Evolutionary conservation across 2,888 invertebrate genomes (phyloP).

Genomic region (Oasisia sp.): DNA sequence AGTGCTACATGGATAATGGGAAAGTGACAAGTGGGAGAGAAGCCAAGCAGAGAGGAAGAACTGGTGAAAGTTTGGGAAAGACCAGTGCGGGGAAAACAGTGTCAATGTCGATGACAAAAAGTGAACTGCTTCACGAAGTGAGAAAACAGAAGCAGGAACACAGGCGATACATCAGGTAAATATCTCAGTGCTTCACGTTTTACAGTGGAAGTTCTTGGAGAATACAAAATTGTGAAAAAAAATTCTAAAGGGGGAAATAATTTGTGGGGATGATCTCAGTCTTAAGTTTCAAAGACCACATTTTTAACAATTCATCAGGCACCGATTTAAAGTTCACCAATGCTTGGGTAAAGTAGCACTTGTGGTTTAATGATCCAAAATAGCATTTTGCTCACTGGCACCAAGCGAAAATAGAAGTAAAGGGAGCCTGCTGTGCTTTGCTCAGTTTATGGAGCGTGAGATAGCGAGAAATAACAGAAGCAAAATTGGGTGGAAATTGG

Average conservation of each 20-base stretch:
- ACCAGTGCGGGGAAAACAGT: not conserved
- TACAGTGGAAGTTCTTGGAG: not conserved
- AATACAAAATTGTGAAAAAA: not conserved
- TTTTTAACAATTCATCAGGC: no score
- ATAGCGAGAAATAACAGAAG: no score
- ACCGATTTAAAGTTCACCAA: no score
- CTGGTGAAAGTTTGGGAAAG: not conserved
- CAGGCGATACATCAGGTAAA: conserved; percentile 51
- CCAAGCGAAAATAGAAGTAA: no score
- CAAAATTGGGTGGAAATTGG: no score
- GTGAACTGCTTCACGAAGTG: conserved; percentile 50
- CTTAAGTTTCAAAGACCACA: no score
- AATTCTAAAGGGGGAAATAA: not conserved
- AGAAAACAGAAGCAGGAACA: conserved; percentile 54
- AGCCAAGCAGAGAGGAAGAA: not conserved
- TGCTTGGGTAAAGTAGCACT: no score
- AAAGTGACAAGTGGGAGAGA: not conserved
- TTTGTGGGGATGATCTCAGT: not conserved
- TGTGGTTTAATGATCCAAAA: no score
- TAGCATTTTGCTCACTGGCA: no score
- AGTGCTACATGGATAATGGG: not conserved
- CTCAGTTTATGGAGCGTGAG: no score
- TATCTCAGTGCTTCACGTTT: not conserved
- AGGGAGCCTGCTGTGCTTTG: no score
- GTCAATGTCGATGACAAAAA: conserved; percentile 48